Evolutionary conservation across 2,113 vertebrate genomes (phyloP), one percentile per base, ranked within the genome.

Genomic region (Malurus elegans): DNA sequence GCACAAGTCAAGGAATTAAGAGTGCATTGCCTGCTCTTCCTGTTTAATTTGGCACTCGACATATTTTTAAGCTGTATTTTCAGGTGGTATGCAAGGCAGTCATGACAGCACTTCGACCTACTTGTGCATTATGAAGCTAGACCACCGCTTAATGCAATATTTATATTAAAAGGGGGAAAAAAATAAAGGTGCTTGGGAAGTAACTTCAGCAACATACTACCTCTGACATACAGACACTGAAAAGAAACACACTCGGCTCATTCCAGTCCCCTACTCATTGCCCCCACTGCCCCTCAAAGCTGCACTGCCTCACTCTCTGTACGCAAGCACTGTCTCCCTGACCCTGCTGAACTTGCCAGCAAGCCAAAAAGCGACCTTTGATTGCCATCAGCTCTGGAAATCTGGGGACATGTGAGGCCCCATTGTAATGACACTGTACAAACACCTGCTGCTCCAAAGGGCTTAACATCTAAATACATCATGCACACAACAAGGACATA

Each of bases 141-240:
- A 81, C 16, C 1, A 17, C 50, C 67, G 34, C 60, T 78, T 85
- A 79, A 87, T 64, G 75, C 53, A 92, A 11, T 74, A 83, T 90
- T 94, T 85, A 62, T 80, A 88, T 78, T 57, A 60, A 84, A 91
- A 73, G 7, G 5, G 8, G 2, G 1, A 1, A 5, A 17, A 3
- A 10, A 28, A 57, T 23, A 38, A 58, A 16, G 9, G 10, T 31
- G 26, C 42, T 81, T 86, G 62, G 47, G 66, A 90, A 92, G 44
- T 42, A 88, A 76, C 28, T 73, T 60, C 21, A 67, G n/a, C 82
- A 89, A 78, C 86, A 92, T 95, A 97, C 93, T 96, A 96, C 95
- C 92, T 95, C 93, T 97, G 91, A 95, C 91, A 91, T 92, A 94
- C 95, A 92, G 67, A 74, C 4, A 25, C 74, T 7, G 14, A 80